Conservation (phyloP, 2,113 vertebrate species). For the Onychorhynchus coronatus region DNA sequence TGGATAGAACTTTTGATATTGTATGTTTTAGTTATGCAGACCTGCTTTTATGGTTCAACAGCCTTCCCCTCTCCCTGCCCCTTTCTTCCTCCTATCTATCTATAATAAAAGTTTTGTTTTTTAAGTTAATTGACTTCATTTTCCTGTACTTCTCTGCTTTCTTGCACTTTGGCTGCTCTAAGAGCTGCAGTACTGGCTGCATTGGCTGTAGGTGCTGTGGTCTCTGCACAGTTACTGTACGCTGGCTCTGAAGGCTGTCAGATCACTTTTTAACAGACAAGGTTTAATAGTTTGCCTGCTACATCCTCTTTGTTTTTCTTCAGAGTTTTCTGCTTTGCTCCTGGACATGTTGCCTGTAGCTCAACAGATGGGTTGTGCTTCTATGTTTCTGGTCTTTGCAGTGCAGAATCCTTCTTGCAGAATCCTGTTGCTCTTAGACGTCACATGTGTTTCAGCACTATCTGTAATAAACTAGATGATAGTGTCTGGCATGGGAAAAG, state of each 20-base stretch:
- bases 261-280: background rate
- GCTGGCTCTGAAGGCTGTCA: background rate
- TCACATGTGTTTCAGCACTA: background rate
- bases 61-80: too few species aligned
- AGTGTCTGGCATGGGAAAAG: background rate
- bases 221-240: rapidly evolving
- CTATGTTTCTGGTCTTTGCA: background rate
- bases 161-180: background rate
- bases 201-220: background rate
- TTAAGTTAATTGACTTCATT: background rate
- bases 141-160: background rate
- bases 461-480: background rate
- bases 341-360: background rate
- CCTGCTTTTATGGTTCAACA: background rate
- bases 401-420: background rate
- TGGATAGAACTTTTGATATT: background rate
- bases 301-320: background rate
- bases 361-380: too few species aligned
- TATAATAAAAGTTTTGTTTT: background rate
- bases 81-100: background rate
- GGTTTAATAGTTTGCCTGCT: background rate
- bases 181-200: background rate
- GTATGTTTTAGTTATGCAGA: background rate
- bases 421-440: background rate
- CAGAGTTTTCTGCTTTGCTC: background rate